A percentile compares a stretch with the other conserved stretches of the same genome.
Evolutionary conservation across 2,888 invertebrate genomes (phyloP).

Genomic region (Hecatera dysodea): DNA sequence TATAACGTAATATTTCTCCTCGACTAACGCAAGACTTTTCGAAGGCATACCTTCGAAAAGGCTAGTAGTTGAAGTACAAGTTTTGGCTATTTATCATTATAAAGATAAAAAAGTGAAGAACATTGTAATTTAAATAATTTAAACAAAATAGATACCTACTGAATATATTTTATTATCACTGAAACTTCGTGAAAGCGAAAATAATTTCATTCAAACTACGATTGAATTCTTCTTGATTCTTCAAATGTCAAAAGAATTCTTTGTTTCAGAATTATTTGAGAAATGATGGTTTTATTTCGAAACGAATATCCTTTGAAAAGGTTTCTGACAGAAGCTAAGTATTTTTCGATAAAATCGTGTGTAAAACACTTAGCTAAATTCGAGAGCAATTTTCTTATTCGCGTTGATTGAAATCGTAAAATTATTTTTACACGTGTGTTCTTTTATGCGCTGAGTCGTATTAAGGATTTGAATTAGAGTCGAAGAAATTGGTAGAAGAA

Average conservation of each 20-base stretch:
- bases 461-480: background rate
- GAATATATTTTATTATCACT: too few species aligned
- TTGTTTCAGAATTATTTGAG: constrained; percentile 24
- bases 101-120: too few species aligned
- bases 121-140: background rate
- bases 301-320: constrained; percentile 6
- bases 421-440: background rate
- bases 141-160: background rate
- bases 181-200: background rate
- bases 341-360: constrained; percentile 14
- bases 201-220: constrained; percentile 10
- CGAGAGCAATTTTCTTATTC: constrained; percentile 17
- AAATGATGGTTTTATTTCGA: background rate
- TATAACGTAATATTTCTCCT: too few species aligned
- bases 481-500: background rate
- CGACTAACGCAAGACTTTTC: too few species aligned
- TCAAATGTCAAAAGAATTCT: constrained; percentile 16
- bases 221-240: background rate
- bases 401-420: constrained; percentile 7
- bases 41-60: too few species aligned
- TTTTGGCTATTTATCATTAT: too few species aligned
- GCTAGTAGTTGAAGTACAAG: too few species aligned
- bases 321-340: constrained; percentile 15
- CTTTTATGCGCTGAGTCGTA: background rate
- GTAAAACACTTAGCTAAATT: constrained; percentile 34